These are phyloP conservation scores for Benthosema pterotum DNA, from an alignment of 2,797 vertebrate genomes.

Conservation along the genomic window DNA sequence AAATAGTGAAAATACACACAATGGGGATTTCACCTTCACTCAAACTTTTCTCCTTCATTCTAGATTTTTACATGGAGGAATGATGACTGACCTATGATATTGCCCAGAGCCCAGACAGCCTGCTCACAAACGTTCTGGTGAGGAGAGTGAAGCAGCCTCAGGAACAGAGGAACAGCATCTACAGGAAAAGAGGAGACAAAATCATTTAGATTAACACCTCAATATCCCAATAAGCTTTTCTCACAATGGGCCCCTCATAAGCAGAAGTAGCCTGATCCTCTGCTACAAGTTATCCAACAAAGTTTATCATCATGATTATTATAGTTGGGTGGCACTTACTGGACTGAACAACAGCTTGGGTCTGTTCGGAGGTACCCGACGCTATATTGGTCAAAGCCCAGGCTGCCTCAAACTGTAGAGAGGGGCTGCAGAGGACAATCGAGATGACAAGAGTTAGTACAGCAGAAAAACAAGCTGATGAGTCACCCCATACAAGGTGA, in stretches of 20 bases:
- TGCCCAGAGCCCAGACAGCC: slow-evolving; percentile 98
- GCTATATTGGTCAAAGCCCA: slow-evolving; percentile 99
- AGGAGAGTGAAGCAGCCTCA: slow-evolving; percentile 94
- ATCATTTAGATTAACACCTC: neutral
- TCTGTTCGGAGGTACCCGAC: slow-evolving; percentile 98
- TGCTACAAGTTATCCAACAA: no score
- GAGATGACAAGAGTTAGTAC: slow-evolving; percentile 4
- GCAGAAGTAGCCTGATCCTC: no score
- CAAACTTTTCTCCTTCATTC: no score
- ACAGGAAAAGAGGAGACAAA: slow-evolving; percentile 9
- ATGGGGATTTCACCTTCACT: neutral
- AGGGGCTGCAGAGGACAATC: slow-evolving; percentile 81
- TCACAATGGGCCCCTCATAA: no score
- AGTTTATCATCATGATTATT: no score
- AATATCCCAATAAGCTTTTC: no score
- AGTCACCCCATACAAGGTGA: slow-evolving; percentile 45
- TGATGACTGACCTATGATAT: slow-evolving; percentile 93
- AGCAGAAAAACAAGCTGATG: slow-evolving; percentile 25
- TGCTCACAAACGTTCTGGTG: slow-evolving; percentile 99
- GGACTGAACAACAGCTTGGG: slow-evolving; percentile 97
- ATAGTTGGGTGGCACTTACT: slow-evolving; percentile 80
- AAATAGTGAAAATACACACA: neutral
- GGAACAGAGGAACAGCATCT: slow-evolving; percentile 97
- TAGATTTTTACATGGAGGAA: no score
- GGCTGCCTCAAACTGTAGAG: slow-evolving; percentile 98